Evolutionary conservation across 2,888 invertebrate species (phyloP).

Genomic region (Dicranocentrus wangi): DNA sequence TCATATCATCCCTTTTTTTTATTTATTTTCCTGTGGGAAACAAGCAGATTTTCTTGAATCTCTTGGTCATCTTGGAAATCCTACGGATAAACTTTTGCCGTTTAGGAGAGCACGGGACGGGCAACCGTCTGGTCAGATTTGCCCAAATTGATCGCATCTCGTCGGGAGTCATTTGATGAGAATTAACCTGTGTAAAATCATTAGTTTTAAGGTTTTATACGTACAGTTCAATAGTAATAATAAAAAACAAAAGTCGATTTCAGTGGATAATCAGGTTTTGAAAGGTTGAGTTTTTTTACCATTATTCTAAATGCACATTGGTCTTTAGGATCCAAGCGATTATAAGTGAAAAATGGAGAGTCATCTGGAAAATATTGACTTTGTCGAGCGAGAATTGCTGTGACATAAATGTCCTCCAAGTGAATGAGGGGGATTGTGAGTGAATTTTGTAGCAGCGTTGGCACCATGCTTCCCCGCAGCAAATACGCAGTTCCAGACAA

Average conservation of each 20-base stretch:
- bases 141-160: conserved; percentile 72
- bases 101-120: conserved; percentile 66
- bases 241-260: no score
- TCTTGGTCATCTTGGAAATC: conserved; percentile 68
- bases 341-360: conserved; percentile 71
- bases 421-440: conserved; percentile 83
- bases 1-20: background rate
- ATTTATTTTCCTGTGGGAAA: conserved; percentile 51
- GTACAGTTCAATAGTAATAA: no score
- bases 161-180: conserved; percentile 72
- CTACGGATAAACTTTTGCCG: conserved; percentile 66
- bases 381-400: conserved; percentile 73
- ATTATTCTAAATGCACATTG: conserved; percentile 72
- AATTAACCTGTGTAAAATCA: conserved; percentile 64
- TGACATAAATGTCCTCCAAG: conserved; percentile 74
- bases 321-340: conserved; percentile 70
- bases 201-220: background rate
- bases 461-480: conserved; percentile 82
- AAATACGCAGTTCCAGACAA: conserved; percentile 88
- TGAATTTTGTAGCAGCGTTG: conserved; percentile 81
- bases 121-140: conserved; percentile 63
- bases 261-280: no score
- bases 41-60: conserved; percentile 67
- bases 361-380: conserved; percentile 70
- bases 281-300: no score